Percentiles rank a stretch among this genome's conserved stretches.
Evolutionary conservation across 2,888 invertebrate genomes (phyloP).

Genomic region (Argyresthia albistria): DNA sequence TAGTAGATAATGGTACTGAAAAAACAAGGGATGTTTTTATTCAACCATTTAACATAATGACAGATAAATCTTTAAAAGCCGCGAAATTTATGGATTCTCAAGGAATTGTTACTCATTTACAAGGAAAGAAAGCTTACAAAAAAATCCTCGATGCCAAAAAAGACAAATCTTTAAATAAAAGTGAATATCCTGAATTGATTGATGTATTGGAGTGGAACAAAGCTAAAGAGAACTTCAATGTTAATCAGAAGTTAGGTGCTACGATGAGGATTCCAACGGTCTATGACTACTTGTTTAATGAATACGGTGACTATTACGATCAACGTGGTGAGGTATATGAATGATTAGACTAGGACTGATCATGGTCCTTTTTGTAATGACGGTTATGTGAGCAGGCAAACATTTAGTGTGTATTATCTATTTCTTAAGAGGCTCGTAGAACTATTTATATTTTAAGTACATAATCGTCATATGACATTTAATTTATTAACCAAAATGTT

Average conservation of each 20-base stretch:
- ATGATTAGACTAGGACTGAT: slow-evolving; percentile 8
- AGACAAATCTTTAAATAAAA: background rate
- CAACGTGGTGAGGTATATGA: slow-evolving; percentile 20
- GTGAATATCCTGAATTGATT: no score
- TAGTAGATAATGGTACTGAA: background rate
- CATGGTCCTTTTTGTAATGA: no score
- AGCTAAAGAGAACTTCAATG: background rate
- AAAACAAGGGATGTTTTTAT: background rate
- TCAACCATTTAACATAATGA: background rate
- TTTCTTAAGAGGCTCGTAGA: no score
- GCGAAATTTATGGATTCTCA: no score
- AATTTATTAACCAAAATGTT: background rate
- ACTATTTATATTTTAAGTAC: no score
- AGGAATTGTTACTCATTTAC: no score
- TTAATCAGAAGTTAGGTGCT: background rate
- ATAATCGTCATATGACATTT: background rate
- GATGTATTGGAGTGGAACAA: no score
- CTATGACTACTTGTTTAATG: slow-evolving; percentile 20
- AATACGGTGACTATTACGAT: slow-evolving; percentile 12
- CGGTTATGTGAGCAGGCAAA: no score
- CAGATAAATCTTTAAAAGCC: background rate
- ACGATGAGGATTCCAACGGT: slow-evolving; percentile 15
- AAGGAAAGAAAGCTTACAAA: no score
- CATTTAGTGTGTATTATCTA: no score
- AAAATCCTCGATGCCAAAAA: background rate